Conservation (phyloP, 1,140 invertebrate genomes). For the Panulirus ornatus region DNA sequence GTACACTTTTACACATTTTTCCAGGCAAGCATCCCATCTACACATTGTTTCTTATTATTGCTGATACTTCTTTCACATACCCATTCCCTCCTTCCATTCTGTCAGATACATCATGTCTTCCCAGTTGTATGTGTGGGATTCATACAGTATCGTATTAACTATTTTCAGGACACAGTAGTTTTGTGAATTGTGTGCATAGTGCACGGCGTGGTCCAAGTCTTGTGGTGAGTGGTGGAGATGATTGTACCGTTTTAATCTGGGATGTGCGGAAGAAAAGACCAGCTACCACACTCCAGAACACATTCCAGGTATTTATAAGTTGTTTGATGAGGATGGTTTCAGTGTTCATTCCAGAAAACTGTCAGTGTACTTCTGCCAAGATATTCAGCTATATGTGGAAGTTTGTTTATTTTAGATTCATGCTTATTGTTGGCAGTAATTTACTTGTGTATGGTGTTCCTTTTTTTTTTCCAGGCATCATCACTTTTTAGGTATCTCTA, state of each 20-base stretch:
- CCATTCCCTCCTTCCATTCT: too few relatives aligned
- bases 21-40: too few relatives aligned
- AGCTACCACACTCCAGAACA: constrained; percentile 81
- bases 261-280: constrained; percentile 83
- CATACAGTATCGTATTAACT: too few relatives aligned
- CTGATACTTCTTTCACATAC: too few relatives aligned
- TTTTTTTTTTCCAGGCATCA: not conserved
- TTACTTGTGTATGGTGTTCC: not conserved
- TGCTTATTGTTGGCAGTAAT: not conserved
- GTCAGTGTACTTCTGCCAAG: too few relatives aligned
- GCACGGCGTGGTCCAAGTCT: constrained; percentile 92
- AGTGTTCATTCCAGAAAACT: too few relatives aligned
- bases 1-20: too few relatives aligned
- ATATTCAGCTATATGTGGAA: too few relatives aligned
- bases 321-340: too few relatives aligned
- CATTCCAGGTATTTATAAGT: constrained; percentile 81
- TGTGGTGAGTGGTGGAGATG: constrained; percentile 96
- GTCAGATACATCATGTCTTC: too few relatives aligned
- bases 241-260: constrained; percentile 96
- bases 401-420: not conserved
- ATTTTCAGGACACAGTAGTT: constrained; percentile 87
- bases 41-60: too few relatives aligned
- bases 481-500: not conserved
- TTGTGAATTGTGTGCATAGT: constrained; percentile 90
- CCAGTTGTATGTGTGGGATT: too few relatives aligned